Percentiles rank a stretch among this genome's conserved stretches.
Evolutionary conservation across 53 echinoderm and acorn worm species (phyloP).

Genomic region (Patiria pectinifera): DNA sequence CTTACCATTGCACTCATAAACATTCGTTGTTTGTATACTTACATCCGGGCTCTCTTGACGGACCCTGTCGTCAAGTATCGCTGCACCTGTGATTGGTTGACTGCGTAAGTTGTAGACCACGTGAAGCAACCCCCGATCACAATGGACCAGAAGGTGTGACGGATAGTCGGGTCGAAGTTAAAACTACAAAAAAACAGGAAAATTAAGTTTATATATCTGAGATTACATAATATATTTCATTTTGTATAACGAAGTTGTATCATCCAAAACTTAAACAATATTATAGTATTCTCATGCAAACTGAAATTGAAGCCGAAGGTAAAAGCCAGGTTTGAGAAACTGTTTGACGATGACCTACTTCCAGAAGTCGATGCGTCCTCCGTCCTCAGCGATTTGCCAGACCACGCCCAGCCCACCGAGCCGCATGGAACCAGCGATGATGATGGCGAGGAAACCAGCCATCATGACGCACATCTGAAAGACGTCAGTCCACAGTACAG

Average conservation of each 20-base stretch:
- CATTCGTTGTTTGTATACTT: constrained; percentile 23
- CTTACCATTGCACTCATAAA: no score
- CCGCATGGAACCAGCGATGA: constrained; percentile 84
- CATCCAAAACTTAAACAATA: no score
- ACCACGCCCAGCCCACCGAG: constrained; percentile 71
- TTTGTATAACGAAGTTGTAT: background rate
- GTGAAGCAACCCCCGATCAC: constrained; percentile 85
- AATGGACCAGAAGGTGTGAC: constrained; percentile 88
- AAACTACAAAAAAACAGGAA: constrained; percentile 57
- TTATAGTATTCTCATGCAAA: no score
- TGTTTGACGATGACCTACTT: constrained; percentile 64
- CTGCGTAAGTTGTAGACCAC: constrained; percentile 76
- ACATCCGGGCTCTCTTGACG: constrained; percentile 73
- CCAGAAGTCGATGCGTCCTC: constrained; percentile 80
- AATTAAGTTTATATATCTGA: background rate
- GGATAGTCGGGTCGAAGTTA: constrained; percentile 73
- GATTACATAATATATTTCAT: background rate
- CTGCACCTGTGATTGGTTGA: constrained; percentile 94
- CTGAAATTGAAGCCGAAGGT: no score
- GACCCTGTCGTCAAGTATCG: constrained; percentile 79
- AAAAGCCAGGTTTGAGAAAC: background rate
- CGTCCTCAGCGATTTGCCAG: constrained; percentile 77
- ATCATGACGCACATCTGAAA: constrained; percentile 85
- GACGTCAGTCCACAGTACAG: constrained; percentile 89
- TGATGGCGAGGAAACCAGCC: constrained; percentile 86